Percentiles rank a stretch among this genome's conserved stretches.
These are phyloP conservation scores for Ceraclea dissimilis DNA, from an alignment of 2,888 invertebrate genomes.

Conservation along the genomic window DNA sequence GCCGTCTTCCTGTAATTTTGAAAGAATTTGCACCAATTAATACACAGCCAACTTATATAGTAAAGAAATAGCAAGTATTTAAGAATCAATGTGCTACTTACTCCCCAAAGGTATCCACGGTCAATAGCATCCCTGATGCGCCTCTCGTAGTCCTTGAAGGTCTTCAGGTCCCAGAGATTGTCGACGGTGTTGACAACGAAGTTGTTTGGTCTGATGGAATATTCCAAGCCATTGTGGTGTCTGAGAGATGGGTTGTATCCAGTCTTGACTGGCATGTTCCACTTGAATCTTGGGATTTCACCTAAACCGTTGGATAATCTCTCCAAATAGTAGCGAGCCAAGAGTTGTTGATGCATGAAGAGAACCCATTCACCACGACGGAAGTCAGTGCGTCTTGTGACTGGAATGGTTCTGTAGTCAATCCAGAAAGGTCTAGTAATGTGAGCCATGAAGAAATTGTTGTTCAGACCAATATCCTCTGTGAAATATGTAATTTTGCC, in stretches of 20 bases:
- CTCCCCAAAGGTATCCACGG: conserved; percentile 42
- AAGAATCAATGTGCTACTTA: conserved; percentile 15
- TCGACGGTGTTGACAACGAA: conserved; percentile 46
- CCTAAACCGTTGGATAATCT: conserved; percentile 62
- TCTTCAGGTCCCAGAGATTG: conserved; percentile 36
- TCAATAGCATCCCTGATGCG: conserved; percentile 56
- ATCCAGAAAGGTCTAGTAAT: conserved; percentile 64
- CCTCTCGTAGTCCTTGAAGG: conserved; percentile 46
- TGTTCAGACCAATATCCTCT: conserved; percentile 69
- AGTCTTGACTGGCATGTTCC: conserved; percentile 44
- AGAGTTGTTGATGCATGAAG: conserved; percentile 58
- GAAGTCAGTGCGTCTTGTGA: conserved; percentile 31
- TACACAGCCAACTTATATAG: too few species aligned
- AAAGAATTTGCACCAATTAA: too few species aligned
- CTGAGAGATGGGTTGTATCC: conserved; percentile 58
- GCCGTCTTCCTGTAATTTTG: conserved; percentile 38
- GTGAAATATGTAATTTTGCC: conserved; percentile 56
- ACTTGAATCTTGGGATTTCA: conserved; percentile 52
- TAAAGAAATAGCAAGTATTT: too few species aligned
- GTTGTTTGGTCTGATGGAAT: conserved; percentile 54
- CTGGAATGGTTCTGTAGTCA: conserved; percentile 26
- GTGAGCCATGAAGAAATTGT: conserved; percentile 61
- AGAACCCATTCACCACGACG: conserved; percentile 52
- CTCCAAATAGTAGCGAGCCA: conserved; percentile 68
- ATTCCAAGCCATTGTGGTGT: conserved; percentile 57